Evolutionary conservation across 2,113 vertebrate species (phyloP).

Genomic region (Phaethornis superciliosus): DNA sequence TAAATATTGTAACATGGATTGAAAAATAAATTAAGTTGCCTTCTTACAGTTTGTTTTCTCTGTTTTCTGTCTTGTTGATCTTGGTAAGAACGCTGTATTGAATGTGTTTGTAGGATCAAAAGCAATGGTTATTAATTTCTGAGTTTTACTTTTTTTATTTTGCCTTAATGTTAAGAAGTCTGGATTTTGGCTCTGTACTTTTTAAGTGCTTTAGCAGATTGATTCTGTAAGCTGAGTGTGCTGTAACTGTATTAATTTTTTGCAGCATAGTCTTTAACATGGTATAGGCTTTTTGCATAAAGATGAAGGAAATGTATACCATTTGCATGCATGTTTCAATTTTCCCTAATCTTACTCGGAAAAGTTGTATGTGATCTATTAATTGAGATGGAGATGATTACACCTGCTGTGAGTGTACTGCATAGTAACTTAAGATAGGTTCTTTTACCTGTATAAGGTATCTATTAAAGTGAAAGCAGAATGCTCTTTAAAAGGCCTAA

Average conservation of each 20-base stretch:
- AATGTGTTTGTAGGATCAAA: background rate
- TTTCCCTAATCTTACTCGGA: background rate
- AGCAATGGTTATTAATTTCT: background rate
- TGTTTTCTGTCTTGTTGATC: background rate
- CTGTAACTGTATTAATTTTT: background rate
- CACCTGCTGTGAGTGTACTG: background rate
- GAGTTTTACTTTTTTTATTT: background rate
- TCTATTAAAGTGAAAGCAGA: background rate
- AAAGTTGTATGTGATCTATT: background rate
- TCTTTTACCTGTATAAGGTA: background rate
- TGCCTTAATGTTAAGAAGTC: background rate
- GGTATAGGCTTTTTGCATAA: background rate
- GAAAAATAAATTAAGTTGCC: background rate
- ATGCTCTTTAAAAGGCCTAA: background rate
- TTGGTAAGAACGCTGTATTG: background rate
- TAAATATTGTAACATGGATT: background rate
- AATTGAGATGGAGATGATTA: background rate
- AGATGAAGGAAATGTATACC: background rate
- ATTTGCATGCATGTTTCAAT: background rate
- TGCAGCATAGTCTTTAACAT: background rate
- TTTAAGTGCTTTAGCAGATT: background rate
- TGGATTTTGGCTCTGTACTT: background rate
- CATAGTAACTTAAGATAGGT: background rate
- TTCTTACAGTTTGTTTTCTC: background rate
- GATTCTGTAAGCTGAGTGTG: background rate